A percentile compares a stretch with the other conserved stretches of the same genome.
phyloP scores from a whole-genome alignment of 2,113 vertebrate species.

The Tragelaphus buxtoni region DNA sequence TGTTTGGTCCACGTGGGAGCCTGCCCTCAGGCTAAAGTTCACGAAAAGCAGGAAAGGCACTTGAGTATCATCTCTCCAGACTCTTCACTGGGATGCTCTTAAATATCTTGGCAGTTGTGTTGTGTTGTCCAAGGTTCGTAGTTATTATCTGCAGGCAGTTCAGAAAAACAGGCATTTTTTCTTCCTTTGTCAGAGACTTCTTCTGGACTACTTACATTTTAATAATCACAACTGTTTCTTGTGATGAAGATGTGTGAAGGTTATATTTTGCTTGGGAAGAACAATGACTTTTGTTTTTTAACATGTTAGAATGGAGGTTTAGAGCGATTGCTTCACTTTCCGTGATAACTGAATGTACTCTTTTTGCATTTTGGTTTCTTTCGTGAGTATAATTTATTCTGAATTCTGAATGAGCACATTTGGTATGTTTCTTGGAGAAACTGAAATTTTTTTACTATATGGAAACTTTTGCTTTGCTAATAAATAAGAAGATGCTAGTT shows the following conservation, averaged over 20 bases:
- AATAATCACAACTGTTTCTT: constrained; percentile 37
- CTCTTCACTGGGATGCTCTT: not conserved
- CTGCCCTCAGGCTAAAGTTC: not conserved
- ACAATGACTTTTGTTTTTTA: constrained; percentile 25
- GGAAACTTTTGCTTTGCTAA: not conserved
- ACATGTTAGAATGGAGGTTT: not conserved
- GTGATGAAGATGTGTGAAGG: constrained; percentile 69
- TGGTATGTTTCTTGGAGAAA: not conserved
- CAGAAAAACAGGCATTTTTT: not conserved
- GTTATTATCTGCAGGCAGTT: not conserved
- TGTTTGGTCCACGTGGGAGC: not conserved
- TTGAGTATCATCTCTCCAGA: not conserved
- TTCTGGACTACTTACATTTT: constrained; percentile 14
- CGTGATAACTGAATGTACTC: not conserved
- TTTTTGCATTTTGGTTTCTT: not conserved
- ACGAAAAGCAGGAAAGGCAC: not conserved
- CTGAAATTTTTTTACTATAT: not conserved
- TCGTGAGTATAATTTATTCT: not conserved
- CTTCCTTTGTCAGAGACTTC: not conserved
- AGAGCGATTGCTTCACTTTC: rapidly evolving
- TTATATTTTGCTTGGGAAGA: constrained; percentile 59
- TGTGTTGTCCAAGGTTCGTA: not conserved
- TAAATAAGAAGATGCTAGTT: not conserved
- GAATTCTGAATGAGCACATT: not conserved
- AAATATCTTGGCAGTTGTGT: not conserved